These are phyloP conservation scores for Tapirus terrestris DNA, from an alignment of 2,113 vertebrate species.

Conservation along the genomic window DNA sequence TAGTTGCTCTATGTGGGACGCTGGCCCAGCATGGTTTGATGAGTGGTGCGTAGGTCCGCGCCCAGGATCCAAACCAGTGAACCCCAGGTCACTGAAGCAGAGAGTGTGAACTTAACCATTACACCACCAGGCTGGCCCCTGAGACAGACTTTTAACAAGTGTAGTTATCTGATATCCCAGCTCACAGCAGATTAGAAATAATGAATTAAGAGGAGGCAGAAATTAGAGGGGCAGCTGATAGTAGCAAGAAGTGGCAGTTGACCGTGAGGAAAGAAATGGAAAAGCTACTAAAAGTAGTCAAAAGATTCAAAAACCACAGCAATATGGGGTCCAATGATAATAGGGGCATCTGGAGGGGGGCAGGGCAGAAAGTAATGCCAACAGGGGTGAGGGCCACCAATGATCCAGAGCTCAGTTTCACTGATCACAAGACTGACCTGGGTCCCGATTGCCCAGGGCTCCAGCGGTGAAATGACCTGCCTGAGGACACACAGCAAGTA, in stretches of 20 bases:
- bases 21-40: too few relatives aligned
- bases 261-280: not conserved
- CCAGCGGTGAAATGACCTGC: not conserved
- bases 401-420: not conserved
- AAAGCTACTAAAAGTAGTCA: not conserved
- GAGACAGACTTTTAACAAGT: not conserved
- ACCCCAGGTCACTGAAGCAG: too few relatives aligned
- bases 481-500: not conserved
- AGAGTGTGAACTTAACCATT: too few relatives aligned
- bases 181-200: not conserved
- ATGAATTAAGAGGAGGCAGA: not conserved
- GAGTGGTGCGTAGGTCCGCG: too few relatives aligned
- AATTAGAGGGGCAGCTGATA: not conserved
- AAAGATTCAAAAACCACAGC: not conserved
- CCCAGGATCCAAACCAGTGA: too few relatives aligned
- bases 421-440: not conserved
- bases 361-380: not conserved
- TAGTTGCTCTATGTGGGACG: too few relatives aligned
- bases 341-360: not conserved
- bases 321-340: not conserved
- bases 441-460: not conserved
- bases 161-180: not conserved
- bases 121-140: too few relatives aligned
- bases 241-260: not conserved
- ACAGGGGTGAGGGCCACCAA: not conserved